Conservation (phyloP, 2,888 invertebrate species). For the Brenthis hecate region DNA sequence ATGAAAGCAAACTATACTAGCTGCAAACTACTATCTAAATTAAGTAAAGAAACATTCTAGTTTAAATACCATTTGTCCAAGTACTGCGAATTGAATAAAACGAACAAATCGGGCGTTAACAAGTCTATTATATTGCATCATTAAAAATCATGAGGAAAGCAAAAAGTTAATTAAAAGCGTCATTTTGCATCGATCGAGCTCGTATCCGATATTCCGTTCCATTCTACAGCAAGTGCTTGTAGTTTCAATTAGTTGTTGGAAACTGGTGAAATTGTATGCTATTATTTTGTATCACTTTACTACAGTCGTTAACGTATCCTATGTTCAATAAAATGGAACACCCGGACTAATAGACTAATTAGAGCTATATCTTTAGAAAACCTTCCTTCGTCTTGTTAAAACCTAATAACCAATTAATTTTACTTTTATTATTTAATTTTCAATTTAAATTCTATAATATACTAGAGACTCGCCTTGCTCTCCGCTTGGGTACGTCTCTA, state of each 20-base stretch:
- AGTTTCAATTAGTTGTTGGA: constrained; percentile 8
- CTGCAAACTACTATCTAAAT: no score
- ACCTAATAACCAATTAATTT: no score
- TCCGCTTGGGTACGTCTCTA: no score
- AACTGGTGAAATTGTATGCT: constrained; percentile 6
- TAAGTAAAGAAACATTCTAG: no score
- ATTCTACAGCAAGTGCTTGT: background rate
- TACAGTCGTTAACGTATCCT: constrained; percentile 10
- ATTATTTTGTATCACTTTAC: constrained; percentile 4
- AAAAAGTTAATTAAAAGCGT: constrained; percentile 26
- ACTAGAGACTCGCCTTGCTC: no score
- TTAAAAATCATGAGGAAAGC: constrained; percentile 28
- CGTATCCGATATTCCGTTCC: background rate
- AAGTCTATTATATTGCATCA: constrained; percentile 16
- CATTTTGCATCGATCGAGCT: constrained; percentile 9
- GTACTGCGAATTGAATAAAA: background rate
- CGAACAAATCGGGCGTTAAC: constrained; percentile 22
- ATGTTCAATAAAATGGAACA: background rate
- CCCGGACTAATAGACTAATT: no score
- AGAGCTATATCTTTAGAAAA: no score
- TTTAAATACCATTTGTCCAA: background rate
- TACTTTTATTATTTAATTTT: no score
- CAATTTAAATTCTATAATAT: no score
- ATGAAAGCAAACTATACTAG: no score
- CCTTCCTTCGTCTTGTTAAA: no score